Evolutionary conservation across 2,797 vertebrate genomes (phyloP).

Genomic region (Eremophila alpestris): DNA sequence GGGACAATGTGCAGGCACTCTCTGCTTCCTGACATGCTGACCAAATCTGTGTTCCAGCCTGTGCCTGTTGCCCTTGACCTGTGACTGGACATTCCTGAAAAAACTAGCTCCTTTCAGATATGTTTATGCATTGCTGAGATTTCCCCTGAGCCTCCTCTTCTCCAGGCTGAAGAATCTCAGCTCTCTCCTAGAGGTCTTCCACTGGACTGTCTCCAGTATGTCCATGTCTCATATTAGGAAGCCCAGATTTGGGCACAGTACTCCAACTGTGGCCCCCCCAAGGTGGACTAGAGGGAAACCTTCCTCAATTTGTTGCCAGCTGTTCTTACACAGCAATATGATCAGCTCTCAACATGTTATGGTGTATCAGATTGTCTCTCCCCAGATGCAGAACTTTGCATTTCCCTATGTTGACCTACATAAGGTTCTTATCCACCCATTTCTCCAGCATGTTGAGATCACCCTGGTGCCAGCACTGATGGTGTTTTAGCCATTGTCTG

Average conservation of each 20-base stretch:
- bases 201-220: not conserved
- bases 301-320: not conserved
- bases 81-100: not conserved
- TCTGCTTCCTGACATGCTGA: not conserved
- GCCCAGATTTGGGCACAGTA: not conserved
- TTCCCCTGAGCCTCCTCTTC: not conserved
- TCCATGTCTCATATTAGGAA: not conserved
- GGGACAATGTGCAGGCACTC: fast-evolving
- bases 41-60: not conserved
- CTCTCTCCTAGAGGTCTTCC: not conserved
- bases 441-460: not conserved
- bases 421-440: not conserved
- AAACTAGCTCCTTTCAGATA: not conserved
- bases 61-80: not conserved
- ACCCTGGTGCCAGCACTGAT: not conserved
- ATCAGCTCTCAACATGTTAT: not conserved
- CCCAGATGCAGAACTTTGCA: not conserved
- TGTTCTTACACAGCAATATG: not conserved
- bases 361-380: not conserved
- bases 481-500: not conserved
- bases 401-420: not conserved
- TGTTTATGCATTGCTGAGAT: not conserved
- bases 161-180: not conserved
- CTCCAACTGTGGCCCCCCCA: not conserved
- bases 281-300: not conserved